Conservation (phyloP, 53 echinoderm and acorn worm species). For the Echinometra lucunter region DNA sequence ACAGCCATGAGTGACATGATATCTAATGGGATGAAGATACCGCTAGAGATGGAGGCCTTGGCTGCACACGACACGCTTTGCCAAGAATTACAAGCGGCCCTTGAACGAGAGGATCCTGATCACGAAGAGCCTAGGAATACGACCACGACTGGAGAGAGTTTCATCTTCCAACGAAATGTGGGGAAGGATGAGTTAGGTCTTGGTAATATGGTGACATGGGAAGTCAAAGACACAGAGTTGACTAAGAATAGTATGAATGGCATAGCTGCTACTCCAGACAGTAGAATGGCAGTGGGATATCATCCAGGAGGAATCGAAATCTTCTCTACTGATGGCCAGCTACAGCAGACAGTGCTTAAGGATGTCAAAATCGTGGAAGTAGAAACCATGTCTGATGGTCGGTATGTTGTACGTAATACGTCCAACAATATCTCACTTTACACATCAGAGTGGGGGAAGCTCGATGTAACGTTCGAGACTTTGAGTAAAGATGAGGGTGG, state of each 20-base stretch:
- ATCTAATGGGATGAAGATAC: not conserved
- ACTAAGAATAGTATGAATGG: not conserved
- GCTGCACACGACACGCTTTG: not conserved
- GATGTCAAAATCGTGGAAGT: not conserved
- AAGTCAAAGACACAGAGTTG: not conserved
- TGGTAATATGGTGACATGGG: not conserved
- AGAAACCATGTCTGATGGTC: not conserved
- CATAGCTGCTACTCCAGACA: not conserved
- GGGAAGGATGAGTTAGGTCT: not conserved
- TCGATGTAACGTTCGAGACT: not conserved
- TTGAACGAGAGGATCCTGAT: conserved; percentile 18
- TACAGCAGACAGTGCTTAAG: not conserved
- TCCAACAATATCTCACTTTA: not conserved
- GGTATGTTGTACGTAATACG: not conserved
- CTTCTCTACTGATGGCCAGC: conserved; percentile 11
- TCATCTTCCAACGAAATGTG: not conserved
- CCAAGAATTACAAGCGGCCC: not conserved
- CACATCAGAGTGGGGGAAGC: not conserved
- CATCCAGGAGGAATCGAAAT: not conserved
- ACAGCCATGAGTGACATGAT: not conserved
- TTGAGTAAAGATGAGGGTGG: no score
- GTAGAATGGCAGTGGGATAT: conserved; percentile 3
- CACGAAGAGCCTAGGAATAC: not conserved
- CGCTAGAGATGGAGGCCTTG: not conserved
- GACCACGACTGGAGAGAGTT: not conserved